Percentiles rank a stretch among this genome's conserved stretches.
Conservation (phyloP, 2,113 vertebrate species). For the Sapajus apella region DNA sequence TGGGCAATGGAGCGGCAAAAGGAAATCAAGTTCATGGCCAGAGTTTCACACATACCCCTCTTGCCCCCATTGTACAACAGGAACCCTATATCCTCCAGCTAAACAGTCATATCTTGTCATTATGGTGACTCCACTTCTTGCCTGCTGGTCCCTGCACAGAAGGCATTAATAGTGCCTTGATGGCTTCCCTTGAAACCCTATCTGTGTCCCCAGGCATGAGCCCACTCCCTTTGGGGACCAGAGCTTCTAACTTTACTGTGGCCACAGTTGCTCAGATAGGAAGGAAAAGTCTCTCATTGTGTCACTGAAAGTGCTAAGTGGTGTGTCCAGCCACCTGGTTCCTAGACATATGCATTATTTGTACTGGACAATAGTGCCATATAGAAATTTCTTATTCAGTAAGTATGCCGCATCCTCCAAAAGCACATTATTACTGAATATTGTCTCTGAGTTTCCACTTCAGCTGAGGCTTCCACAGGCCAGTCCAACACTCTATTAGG, state of each 20-base stretch:
- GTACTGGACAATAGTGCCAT: no score
- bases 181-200: neutral
- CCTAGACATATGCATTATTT: neutral
- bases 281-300: neutral
- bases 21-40: neutral
- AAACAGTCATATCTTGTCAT: no score
- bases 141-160: neutral
- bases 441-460: neutral
- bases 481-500: neutral
- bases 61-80: rapidly evolving
- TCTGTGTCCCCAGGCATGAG: neutral
- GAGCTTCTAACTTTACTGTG: neutral
- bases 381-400: neutral
- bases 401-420: neutral
- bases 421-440: neutral
- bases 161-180: rapidly evolving
- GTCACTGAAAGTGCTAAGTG: neutral
- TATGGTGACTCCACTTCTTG: neutral
- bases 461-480: neutral
- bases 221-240: neutral
- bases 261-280: neutral
- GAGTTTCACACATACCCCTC: neutral
- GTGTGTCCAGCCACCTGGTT: neutral
- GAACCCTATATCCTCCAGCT: neutral
- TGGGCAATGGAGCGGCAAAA: neutral